Evolutionary conservation across 2,888 invertebrate species (phyloP).

Genomic region (Sepiola atlantica): DNA sequence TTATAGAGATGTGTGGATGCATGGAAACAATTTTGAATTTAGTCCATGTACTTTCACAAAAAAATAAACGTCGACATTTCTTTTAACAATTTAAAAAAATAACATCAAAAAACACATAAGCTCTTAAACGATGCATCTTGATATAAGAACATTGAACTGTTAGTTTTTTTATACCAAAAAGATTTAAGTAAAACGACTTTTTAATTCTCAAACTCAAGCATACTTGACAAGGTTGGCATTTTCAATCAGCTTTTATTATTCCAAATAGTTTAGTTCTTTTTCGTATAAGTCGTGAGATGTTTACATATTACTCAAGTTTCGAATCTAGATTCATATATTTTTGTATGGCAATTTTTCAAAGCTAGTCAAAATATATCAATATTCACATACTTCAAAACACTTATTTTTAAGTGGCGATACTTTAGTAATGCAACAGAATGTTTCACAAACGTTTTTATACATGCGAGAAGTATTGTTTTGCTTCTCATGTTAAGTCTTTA

Average conservation of each 20-base stretch:
- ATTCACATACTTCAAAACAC: background rate
- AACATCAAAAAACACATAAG: background rate
- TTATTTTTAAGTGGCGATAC: background rate
- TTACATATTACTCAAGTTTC: background rate
- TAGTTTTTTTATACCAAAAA: background rate
- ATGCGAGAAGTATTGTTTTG: background rate
- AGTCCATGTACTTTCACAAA: background rate
- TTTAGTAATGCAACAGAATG: background rate
- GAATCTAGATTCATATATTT: background rate
- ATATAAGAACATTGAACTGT: background rate
- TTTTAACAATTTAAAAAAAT: background rate
- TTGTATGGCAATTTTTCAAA: background rate
- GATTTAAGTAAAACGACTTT: background rate
- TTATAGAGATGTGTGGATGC: no score
- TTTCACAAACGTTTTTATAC: background rate
- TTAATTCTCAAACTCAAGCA: background rate
- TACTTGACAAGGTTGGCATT: background rate
- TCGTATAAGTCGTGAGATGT: background rate
- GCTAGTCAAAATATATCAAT: background rate
- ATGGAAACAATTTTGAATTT: background rate
- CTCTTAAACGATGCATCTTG: no score
- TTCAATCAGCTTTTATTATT: background rate
- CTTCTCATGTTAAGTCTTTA: background rate
- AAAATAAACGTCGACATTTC: background rate
- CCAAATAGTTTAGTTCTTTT: background rate